Evolutionary conservation across 2,113 vertebrate genomes (phyloP).

Genomic region (Tyto alba): DNA sequence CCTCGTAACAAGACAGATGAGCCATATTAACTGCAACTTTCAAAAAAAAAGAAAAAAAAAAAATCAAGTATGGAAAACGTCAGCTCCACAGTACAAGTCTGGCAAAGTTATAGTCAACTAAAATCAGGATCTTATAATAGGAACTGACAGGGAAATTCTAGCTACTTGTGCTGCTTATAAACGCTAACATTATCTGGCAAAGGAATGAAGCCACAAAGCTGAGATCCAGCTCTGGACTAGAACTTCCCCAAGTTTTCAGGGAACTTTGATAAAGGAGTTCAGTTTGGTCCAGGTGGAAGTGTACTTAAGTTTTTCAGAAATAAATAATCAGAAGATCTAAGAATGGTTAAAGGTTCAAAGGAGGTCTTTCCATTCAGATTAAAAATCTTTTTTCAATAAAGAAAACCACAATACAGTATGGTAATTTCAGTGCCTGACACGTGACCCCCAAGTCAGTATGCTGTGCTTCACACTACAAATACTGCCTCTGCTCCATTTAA

Average conservation of each 20-base stretch:
- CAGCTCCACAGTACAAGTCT: slow-evolving; percentile 20
- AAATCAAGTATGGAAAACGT: slow-evolving; percentile 4
- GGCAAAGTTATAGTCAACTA: slow-evolving; percentile 33
- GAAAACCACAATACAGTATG: neutral
- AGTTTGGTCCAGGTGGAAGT: neutral
- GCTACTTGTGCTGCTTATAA: slow-evolving; percentile 36
- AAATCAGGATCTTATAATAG: slow-evolving; percentile 33
- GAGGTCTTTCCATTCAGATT: neutral
- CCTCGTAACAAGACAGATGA: neutral
- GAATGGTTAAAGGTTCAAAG: neutral
- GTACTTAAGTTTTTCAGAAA: neutral
- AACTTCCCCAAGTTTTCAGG: neutral
- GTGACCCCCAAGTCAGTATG: neutral
- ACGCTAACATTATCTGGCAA: neutral
- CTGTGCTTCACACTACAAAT: neutral
- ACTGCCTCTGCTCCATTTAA: neutral
- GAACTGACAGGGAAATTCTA: slow-evolving; percentile 52
- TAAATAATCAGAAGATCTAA: neutral
- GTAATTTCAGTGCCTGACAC: neutral
- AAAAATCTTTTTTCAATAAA: neutral
- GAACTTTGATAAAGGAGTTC: neutral
- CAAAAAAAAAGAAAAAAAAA: neutral
- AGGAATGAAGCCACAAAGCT: neutral
- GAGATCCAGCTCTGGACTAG: neutral
- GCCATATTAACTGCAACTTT: slow-evolving; percentile 7